phyloP scores from a whole-genome alignment of 2,113 vertebrate genomes.

The Bufo gargarizans region DNA sequence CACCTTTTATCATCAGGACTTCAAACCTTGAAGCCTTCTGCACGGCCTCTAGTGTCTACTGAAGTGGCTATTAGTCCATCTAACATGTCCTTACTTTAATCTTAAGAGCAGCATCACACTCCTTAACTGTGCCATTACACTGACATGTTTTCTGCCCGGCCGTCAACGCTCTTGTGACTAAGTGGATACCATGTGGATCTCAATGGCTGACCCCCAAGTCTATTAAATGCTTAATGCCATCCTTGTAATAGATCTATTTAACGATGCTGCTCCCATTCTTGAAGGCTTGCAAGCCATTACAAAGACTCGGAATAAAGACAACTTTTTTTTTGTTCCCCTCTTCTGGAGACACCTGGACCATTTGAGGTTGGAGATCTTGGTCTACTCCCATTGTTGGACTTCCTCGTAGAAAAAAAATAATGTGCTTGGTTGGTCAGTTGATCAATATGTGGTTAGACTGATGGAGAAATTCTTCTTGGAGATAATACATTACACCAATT shows the following conservation, averaged over 20 bases:
- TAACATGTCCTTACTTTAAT: slow-evolving; percentile 57
- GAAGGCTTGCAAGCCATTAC: slow-evolving; percentile 39
- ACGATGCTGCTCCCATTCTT: slow-evolving; percentile 36
- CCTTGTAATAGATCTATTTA: slow-evolving; percentile 56
- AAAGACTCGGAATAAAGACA: slow-evolving; percentile 36
- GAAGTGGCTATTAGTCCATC: slow-evolving; percentile 58
- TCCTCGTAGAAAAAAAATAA: background rate
- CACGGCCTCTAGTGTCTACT: slow-evolving; percentile 34
- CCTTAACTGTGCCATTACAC: slow-evolving; percentile 40
- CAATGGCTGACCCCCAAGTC: slow-evolving; percentile 49
- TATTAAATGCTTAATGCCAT: slow-evolving; percentile 56
- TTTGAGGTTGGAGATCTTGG: slow-evolving; percentile 30
- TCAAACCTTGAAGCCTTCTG: slow-evolving; percentile 46
- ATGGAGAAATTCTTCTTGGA: background rate
- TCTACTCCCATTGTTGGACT: background rate
- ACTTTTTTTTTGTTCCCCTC: slow-evolving; percentile 3
- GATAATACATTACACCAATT: background rate
- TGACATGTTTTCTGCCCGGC: slow-evolving; percentile 51
- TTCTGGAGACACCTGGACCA: slow-evolving; percentile 17
- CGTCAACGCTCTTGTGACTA: slow-evolving; percentile 46
- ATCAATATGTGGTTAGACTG: background rate
- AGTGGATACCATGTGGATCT: slow-evolving; percentile 51
- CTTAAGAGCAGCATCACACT: slow-evolving; percentile 50
- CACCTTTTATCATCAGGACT: slow-evolving; percentile 57
- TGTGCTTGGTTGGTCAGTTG: background rate